These are phyloP conservation scores for Artibeus jamaicensis DNA, from an alignment of 2,797 vertebrate species.

Conservation along the genomic window DNA sequence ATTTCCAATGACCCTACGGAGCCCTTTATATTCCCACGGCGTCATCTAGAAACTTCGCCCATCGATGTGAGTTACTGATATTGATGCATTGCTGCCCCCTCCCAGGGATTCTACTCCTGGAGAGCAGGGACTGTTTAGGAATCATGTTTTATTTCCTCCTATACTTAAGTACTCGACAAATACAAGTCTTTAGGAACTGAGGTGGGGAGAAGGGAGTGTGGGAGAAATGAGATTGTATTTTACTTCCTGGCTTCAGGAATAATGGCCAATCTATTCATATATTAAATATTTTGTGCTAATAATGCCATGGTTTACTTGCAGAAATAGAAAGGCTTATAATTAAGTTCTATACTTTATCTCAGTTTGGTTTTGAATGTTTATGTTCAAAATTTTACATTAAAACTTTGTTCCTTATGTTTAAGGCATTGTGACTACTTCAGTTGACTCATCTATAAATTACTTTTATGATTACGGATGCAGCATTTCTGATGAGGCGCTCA, in stretches of 20 bases:
- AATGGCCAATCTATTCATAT: neutral
- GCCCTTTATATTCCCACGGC: neutral
- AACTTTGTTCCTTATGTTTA: neutral
- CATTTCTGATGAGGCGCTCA: neutral
- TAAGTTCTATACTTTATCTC: neutral
- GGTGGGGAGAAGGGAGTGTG: neutral
- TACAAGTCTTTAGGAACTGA: neutral
- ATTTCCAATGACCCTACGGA: neutral
- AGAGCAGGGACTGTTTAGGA: neutral
- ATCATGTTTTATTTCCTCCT: neutral
- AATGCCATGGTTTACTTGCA: neutral
- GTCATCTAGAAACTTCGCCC: neutral
- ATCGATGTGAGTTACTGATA: neutral
- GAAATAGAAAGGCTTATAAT: constrained; percentile 7
- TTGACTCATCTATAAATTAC: neutral
- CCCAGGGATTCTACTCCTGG: neutral
- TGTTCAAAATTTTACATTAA: constrained; percentile 5
- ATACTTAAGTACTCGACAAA: neutral
- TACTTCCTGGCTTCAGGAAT: neutral
- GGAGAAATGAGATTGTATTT: neutral
- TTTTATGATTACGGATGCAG: neutral
- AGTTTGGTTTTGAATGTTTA: neutral
- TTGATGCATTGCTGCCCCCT: neutral
- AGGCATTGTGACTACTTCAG: constrained; percentile 6
- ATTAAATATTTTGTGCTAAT: neutral